Percentiles rank a stretch among this genome's conserved stretches.
phyloP scores from a whole-genome alignment of 2,888 invertebrate species.

The Scelioninae gen. 2 region DNA sequence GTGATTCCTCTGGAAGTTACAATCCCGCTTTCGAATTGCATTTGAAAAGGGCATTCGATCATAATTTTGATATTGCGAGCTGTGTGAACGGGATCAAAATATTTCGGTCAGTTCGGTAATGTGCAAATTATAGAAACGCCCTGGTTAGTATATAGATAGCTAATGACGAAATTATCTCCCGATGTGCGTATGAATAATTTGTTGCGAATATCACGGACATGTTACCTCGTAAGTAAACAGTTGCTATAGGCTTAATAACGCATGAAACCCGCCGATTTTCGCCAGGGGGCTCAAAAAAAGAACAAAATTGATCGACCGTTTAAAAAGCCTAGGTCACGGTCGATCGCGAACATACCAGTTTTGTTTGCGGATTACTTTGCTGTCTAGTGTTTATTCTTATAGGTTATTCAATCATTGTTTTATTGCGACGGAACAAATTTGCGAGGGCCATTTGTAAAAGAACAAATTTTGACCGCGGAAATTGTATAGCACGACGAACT shows the following conservation, averaged over 20 bases:
- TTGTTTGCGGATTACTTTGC: conserved; percentile 24
- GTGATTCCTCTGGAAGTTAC: conserved; percentile 14
- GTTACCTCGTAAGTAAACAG: conserved; percentile 55
- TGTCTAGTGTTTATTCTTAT: not conserved
- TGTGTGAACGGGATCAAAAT: conserved; percentile 51
- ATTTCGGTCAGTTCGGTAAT: conserved; percentile 39
- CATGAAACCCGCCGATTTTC: conserved; percentile 46
- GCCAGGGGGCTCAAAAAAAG: conserved; percentile 37
- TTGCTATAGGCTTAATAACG: conserved; percentile 54
- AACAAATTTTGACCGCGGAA: too few species aligned
- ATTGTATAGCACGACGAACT: too few species aligned
- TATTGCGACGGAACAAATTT: too few species aligned
- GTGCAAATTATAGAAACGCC: conserved; percentile 43
- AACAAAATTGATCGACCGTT: conserved; percentile 43
- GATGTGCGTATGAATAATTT: conserved; percentile 64
- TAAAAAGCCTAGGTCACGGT: conserved; percentile 64
- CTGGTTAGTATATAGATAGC: conserved; percentile 40
- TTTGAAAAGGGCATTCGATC: conserved; percentile 26
- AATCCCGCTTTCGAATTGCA: conserved; percentile 26
- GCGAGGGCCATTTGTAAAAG: too few species aligned
- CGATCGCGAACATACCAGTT: conserved; percentile 60
- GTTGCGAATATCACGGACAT: conserved; percentile 55
- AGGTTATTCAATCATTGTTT: not conserved
- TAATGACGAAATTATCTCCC: conserved; percentile 64
- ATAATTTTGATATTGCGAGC: conserved; percentile 45